Evolutionary conservation across 1,140 invertebrate species (phyloP).

Genomic region (Heterodera schachtii): DNA sequence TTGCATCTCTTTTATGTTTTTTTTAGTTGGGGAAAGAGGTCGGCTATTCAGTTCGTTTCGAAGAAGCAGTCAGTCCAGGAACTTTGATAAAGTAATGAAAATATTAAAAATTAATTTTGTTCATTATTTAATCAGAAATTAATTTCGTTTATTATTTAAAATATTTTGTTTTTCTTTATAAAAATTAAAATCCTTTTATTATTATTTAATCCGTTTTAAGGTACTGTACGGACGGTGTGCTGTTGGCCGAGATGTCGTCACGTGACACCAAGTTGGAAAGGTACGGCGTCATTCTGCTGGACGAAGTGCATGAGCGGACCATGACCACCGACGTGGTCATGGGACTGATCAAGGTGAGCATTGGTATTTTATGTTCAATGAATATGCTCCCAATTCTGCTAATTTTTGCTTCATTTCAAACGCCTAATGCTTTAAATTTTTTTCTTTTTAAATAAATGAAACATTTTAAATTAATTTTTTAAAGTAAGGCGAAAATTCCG

Average conservation of each 20-base stretch:
- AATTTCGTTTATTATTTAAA: no score
- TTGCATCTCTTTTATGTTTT: not conserved
- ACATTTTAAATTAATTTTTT: constrained; percentile 39
- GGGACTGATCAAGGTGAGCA: constrained; percentile 29
- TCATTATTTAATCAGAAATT: not conserved
- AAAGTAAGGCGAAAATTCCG: not conserved
- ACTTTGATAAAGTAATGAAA: constrained; percentile 79
- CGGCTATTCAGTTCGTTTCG: constrained; percentile 78
- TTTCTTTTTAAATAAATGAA: no score
- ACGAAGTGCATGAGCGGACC: constrained; percentile 95
- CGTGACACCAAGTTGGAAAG: constrained; percentile 82
- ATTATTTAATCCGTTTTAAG: not conserved
- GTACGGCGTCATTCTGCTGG: constrained; percentile 87
- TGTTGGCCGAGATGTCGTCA: constrained; percentile 76
- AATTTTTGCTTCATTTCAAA: no score
- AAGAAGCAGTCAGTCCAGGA: constrained; percentile 72
- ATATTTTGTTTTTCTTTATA: no score
- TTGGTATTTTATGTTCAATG: not conserved
- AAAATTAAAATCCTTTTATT: not conserved
- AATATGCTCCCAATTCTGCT: no score
- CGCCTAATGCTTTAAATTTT: no score
- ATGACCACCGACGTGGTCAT: constrained; percentile 73
- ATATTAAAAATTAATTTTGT: not conserved
- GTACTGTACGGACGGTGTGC: constrained; percentile 97
- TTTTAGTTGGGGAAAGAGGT: constrained; percentile 68